Evolutionary conservation across 2,113 vertebrate species (phyloP).

Genomic region (Xerus inauris): DNA sequence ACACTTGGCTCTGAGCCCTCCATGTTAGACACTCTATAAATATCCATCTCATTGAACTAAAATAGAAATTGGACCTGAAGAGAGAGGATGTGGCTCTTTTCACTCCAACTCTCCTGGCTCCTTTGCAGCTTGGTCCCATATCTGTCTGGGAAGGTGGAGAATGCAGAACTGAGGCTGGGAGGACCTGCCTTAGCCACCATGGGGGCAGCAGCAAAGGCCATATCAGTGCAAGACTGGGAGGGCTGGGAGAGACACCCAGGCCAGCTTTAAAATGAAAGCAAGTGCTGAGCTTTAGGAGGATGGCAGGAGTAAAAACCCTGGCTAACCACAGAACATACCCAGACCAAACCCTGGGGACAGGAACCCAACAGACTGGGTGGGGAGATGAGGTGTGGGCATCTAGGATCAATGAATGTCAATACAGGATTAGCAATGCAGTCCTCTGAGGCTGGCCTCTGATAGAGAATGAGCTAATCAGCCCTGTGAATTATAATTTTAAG

Average conservation of each 20-base stretch:
- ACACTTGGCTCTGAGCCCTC: background rate
- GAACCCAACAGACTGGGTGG: background rate
- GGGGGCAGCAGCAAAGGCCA: background rate
- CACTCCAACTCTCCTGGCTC: background rate
- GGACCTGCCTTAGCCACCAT: background rate
- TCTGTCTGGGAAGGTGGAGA: background rate
- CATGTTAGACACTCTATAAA: background rate
- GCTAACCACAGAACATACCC: background rate
- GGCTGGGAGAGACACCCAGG: background rate
- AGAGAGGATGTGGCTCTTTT: background rate
- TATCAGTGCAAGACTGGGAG: background rate
- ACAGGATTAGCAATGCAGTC: background rate
- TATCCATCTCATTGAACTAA: background rate
- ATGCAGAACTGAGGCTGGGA: background rate
- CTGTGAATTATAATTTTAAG: background rate
- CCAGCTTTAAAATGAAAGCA: background rate
- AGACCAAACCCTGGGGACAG: background rate
- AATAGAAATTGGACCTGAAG: background rate
- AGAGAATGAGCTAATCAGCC: background rate
- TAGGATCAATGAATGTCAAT: accelerated
- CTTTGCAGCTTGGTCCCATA: background rate
- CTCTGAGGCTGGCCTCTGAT: background rate
- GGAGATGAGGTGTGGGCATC: background rate
- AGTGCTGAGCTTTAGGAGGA: background rate
- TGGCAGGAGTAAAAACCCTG: background rate